Evolutionary conservation across 2,113 vertebrate genomes (phyloP), one percentile per base, ranked within the genome.

Genomic region (Narcine bancroftii): DNA sequence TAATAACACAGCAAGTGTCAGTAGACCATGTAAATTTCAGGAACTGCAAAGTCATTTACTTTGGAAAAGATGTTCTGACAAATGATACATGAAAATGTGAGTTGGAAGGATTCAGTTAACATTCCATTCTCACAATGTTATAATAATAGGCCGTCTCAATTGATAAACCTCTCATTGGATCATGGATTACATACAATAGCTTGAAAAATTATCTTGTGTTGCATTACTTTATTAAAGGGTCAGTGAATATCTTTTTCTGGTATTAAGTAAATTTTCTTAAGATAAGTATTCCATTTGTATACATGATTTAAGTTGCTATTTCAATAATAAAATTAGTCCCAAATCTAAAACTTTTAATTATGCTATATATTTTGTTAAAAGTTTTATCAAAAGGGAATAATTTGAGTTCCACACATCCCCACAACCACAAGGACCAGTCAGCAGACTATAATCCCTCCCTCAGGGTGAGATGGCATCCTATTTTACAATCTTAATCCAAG

Each of bases 401-500:
- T 53, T 15, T 91, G 65, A 69, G 39, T 33, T 69, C 65, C 0
- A 3, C 19, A 17, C 65, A 69, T 69, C 65, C 26, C 63, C 89
- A 17, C 19, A 42, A 65, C 56, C 39, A 36, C 89, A 91, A 47
- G 42, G 4, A 9, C 85, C 39, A 65, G 85, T 89, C 36, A 65
- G 85, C 85, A 89, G 85, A 89, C 36, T n/a, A 45, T 91, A 91
- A 91, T 91, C 60, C 65, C 42, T 71, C 89, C 89, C 89, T 69
- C 36, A 69, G 89, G 89, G 63, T 69, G 63, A 91, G 89, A 69
- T 26, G 21, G 9, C 42, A 69, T 21, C 63, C 65, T 91, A 17
- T 29, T 91, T 91, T 42, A 33, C 39, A 69, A 60, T 42, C 65
- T 26, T 91, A 91, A 91, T 91, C 65, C 63, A 91, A 69, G 89